Percentiles rank a stretch among this genome's conserved stretches.
These are phyloP conservation scores for Platycercus adscitus DNA, from an alignment of 2,113 vertebrate species.

Conservation along the genomic window DNA sequence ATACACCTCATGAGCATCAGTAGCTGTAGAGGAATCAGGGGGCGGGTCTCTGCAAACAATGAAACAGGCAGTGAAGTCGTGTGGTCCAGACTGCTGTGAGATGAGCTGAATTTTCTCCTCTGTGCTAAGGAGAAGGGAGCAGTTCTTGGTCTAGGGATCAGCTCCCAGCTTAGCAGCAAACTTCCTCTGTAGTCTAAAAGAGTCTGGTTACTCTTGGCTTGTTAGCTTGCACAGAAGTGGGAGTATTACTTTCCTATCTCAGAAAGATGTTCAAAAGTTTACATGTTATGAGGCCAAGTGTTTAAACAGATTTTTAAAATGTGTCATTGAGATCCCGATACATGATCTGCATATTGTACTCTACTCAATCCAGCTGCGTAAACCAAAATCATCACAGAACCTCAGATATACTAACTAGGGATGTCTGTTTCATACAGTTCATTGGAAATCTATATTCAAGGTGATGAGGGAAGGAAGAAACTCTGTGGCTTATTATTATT, in stretches of 20 bases:
- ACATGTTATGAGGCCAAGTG: background rate
- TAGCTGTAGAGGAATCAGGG: background rate
- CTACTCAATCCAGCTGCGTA: background rate
- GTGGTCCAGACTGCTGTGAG: background rate
- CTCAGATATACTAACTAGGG: background rate
- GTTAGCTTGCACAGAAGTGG: background rate
- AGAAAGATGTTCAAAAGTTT: background rate
- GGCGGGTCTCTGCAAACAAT: background rate
- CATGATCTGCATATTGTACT: background rate
- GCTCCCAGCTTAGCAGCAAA: background rate
- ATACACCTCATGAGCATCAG: background rate
- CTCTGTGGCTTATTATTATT: background rate
- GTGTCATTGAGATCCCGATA: background rate
- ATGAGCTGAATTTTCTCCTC: background rate
- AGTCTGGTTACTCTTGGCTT: background rate
- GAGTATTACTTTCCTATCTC: background rate
- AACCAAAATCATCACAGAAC: background rate
- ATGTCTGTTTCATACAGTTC: background rate
- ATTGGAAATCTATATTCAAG: background rate
- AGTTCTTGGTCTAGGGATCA: background rate
- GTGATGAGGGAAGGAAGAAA: background rate
- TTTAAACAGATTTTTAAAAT: background rate
- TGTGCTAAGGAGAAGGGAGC: background rate
- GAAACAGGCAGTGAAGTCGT: rapidly evolving
- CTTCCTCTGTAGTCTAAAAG: rapidly evolving